A percentile compares a stretch with the other conserved stretches of the same genome.
Evolutionary conservation across 2,113 vertebrate genomes (phyloP).

Genomic region (Nyctibius bracteatus): DNA sequence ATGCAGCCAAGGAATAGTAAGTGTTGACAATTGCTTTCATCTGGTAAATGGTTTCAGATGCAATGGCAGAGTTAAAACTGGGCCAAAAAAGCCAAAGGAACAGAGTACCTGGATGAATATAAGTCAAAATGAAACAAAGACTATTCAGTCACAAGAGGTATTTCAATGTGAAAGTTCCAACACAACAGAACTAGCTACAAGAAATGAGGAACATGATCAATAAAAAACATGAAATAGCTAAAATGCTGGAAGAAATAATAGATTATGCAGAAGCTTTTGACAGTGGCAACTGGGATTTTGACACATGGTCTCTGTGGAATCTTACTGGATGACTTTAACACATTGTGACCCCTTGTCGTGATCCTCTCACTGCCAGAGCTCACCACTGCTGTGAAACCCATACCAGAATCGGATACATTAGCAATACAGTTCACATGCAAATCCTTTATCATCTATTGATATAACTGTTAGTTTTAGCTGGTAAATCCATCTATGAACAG

Average conservation of each 20-base stretch:
- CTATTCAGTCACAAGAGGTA: neutral
- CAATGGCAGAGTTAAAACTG: conserved; percentile 93
- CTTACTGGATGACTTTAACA: neutral
- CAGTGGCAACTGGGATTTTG: neutral
- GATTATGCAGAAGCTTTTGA: neutral
- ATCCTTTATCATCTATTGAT: neutral
- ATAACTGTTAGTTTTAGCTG: neutral
- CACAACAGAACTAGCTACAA: neutral
- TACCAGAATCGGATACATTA: neutral
- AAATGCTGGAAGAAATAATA: neutral
- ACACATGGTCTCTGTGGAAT: neutral
- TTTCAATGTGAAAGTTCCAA: neutral
- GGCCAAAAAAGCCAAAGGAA: conserved; percentile 98
- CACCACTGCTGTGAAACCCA: neutral
- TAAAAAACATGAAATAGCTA: neutral
- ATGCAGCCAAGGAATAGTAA: conserved; percentile 88
- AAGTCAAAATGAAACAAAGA: neutral
- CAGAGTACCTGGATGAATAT: conserved; percentile 69
- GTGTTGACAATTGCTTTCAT: conserved; percentile 85
- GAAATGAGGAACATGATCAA: neutral
- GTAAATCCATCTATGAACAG: neutral
- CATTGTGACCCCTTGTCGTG: neutral
- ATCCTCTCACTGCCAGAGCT: neutral
- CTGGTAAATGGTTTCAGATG: neutral
- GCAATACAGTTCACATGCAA: neutral